phyloP scores from a whole-genome alignment of 2,113 vertebrate genomes.

The Percopsis transmontana region DNA sequence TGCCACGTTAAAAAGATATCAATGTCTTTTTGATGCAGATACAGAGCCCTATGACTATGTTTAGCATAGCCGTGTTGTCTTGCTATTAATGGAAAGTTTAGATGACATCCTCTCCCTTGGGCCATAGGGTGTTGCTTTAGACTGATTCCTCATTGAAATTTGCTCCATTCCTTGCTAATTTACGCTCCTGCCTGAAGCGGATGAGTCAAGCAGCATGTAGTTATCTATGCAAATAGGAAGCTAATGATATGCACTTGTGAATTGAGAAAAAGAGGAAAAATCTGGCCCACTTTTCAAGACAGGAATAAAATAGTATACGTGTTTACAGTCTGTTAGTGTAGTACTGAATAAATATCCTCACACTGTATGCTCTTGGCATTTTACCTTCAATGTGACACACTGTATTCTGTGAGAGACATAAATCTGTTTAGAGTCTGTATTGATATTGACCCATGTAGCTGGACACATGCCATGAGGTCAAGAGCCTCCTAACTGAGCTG shows the following conservation, averaged over 20 bases:
- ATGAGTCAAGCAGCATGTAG: slow-evolving; percentile 30
- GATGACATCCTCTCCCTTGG: slow-evolving; percentile 34
- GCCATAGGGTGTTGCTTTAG: slow-evolving; percentile 33
- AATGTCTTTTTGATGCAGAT: background rate
- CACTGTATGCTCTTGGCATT: slow-evolving; percentile 60
- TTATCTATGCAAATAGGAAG: slow-evolving; percentile 42
- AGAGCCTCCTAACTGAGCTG: slow-evolving; percentile 35
- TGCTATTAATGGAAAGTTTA: slow-evolving; percentile 56
- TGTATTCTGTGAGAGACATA: background rate
- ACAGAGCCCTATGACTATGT: slow-evolving; percentile 28
- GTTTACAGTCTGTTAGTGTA: slow-evolving; percentile 47
- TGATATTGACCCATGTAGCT: slow-evolving; percentile 56
- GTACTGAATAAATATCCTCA: slow-evolving; percentile 56
- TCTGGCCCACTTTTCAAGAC: slow-evolving; percentile 23
- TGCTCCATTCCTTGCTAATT: slow-evolving; percentile 40
- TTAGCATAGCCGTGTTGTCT: slow-evolving; percentile 35
- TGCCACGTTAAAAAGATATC: slow-evolving; percentile 11
- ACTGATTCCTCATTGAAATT: slow-evolving; percentile 49
- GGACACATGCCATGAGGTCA: slow-evolving; percentile 55
- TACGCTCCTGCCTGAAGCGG: slow-evolving; percentile 27
- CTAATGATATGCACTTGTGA: slow-evolving; percentile 36
- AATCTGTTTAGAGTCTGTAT: slow-evolving; percentile 43
- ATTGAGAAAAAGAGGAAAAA: slow-evolving; percentile 16
- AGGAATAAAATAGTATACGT: slow-evolving; percentile 32
- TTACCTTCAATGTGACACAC: slow-evolving; percentile 58